Conservation (phyloP, 2,888 invertebrate species). For the Dorcus parallelipipedus region DNA sequence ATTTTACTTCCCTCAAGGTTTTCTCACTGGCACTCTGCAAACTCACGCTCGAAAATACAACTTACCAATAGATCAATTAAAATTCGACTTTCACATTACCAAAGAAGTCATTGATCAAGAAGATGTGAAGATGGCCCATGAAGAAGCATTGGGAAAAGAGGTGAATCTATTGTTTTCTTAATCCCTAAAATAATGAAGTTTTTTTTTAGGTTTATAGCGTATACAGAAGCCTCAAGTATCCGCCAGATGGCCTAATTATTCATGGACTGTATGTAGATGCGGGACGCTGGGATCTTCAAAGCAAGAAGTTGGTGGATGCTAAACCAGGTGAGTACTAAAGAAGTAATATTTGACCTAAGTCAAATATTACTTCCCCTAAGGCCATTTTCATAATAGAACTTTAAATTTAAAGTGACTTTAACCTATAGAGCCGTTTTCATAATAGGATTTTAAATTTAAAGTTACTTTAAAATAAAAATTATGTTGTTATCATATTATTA, state of each 20-base stretch:
- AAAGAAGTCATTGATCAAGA: slow-evolving; percentile 59
- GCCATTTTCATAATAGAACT: too few species aligned
- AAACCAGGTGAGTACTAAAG: slow-evolving; percentile 57
- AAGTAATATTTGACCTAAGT: neutral
- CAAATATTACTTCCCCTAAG: too few species aligned
- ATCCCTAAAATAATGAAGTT: neutral
- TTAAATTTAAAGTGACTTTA: too few species aligned
- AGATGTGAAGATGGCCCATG: slow-evolving; percentile 56
- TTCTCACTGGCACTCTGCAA: slow-evolving; percentile 86
- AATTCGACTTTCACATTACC: slow-evolving; percentile 74
- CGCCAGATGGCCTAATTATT: slow-evolving; percentile 67
- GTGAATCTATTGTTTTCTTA: slow-evolving; percentile 22
- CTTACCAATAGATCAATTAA: slow-evolving; percentile 80
- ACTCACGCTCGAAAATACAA: slow-evolving; percentile 82
- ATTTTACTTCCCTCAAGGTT: slow-evolving; percentile 90
- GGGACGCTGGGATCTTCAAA: slow-evolving; percentile 73
- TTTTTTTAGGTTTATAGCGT: slow-evolving; percentile 35
- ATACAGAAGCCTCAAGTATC: slow-evolving; percentile 56
- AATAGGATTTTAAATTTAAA: too few species aligned
- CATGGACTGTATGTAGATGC: slow-evolving; percentile 87
- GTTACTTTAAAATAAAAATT: too few species aligned
- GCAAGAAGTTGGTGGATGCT: slow-evolving; percentile 72
- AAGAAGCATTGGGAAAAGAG: slow-evolving; percentile 37
- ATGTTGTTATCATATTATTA: too few species aligned
- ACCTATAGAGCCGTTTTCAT: too few species aligned